Base-by-base conservation (phyloP, 1,140 invertebrate species). In the Hormaphis cornu region DNA sequence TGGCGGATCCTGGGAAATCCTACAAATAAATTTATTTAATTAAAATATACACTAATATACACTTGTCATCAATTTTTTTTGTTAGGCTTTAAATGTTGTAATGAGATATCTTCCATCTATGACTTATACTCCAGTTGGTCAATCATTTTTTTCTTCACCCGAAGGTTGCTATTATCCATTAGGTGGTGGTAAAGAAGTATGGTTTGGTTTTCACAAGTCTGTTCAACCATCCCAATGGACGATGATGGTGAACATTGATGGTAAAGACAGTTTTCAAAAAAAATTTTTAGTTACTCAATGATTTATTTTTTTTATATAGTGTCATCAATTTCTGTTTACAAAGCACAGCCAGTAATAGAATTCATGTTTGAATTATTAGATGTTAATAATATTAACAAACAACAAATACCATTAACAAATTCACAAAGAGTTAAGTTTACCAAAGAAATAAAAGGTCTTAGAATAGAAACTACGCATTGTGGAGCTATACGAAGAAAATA, bases 201-300 rank as follows among this genome's bases (percentile, higher is more conserved):
- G 97, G 97, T 99, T 99, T 83, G 97, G 97, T 79, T 99, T 99
- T 80, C 97, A 99, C 86, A 97, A 99, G 78, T 96, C 93, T 73
- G 97, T 99, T 2, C 85, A 97, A 74, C 97, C 97, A 10, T 97
- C 94, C 54, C 95, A 99, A 78, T 99, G 97, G 97, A 99, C 99
- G 84, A 99, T 99, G 97, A 99, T 99, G 95, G 84, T 99, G 35
- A 99, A 99, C 80, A 99, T 99, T 81, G 97, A 99, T 84, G 95
- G 93, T 95, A 79, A 2, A 24, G 37, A 24, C n/a, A n/a, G n/a
- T n/a, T n/a, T n/a, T n/a, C n/a, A 18, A 5, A 16, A 56, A 24
- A 24, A 61, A 28, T 42, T 37, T 28, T 16, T 8, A 16, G 1
- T 24, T 33, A n/a, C 6, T 6, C 35, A 35, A 26, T 69, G 14